Base-by-base conservation (phyloP, 2,888 invertebrate species). In the Esperia sulphurella region DNA sequence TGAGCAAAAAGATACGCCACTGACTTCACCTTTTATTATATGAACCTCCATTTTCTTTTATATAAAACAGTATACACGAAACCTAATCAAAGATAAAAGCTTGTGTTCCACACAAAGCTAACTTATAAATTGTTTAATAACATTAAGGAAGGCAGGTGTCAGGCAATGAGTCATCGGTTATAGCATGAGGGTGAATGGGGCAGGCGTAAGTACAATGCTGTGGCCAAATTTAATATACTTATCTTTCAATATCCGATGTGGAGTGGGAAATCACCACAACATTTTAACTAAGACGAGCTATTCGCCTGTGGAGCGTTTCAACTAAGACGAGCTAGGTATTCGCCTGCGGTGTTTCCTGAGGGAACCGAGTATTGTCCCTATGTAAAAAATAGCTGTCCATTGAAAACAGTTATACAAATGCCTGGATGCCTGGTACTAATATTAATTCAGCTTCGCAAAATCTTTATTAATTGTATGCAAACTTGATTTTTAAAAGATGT, bases 91-190 rank as follows among this genome's bases (percentile, higher is more conserved):
- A 58, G 50, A 51, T 46, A 55, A 50, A 50, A 45, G 55, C 43
- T 42, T 50, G 50, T 49, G 31, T 49, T 43, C 49, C 38, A n/a
- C 28, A 40, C 21, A 40, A 44, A 45, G 43, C 43, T 48, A 46
- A 49, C n/a, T 10, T 9, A n/a, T 35, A 35, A 35, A 35, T 48
- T 51, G 38, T 46, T 45, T 56, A 54, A 59, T 57, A 59, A 50
- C 57, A 59, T 59, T 59, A 57, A 55, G 54, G 61, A 54, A 39
- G 61, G 68, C 72, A 72, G 72, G 72, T 72, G 72, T 58, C 49
- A 43, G 51, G 53, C 54, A 50, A 35, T 50, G 60, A 72, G 50
- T 72, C 72, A 71, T 60, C 62, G 55, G 60, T 68, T 62, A 61
- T 62, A 29, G 33, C 12, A 33, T 14, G n/a, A 50, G 57, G 55